Conservation (phyloP, 2,113 vertebrate species). For the Microcebus ravelobensis region DNA sequence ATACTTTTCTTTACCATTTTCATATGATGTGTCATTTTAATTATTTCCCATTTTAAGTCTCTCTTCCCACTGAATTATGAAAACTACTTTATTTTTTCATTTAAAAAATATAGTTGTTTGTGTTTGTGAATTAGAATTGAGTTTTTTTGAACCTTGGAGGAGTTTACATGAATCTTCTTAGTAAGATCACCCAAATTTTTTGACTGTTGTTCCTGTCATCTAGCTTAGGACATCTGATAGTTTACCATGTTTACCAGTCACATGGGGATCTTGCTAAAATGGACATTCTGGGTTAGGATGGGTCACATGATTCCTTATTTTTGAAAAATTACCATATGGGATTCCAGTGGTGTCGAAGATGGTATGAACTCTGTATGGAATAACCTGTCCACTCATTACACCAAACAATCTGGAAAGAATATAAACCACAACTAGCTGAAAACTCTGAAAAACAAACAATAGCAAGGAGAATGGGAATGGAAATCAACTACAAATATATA, state of each 20-base stretch:
- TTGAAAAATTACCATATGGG: neutral
- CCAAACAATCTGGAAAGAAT: neutral
- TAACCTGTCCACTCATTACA: neutral
- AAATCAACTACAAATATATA: neutral
- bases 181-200: neutral
- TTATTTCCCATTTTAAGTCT: neutral
- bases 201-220: neutral
- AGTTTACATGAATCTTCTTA: neutral
- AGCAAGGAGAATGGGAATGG: neutral
- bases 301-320: neutral
- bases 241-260: neutral
- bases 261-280: neutral
- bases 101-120: neutral
- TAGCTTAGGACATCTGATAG: neutral
- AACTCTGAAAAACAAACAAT: neutral
- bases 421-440: neutral
- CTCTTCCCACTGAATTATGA: neutral
- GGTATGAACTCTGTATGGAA: neutral
- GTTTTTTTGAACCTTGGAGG: neutral
- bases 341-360: neutral
- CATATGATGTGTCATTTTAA: neutral
- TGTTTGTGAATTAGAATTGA: neutral
- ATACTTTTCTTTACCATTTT: constrained; percentile 28
- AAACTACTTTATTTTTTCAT: neutral
- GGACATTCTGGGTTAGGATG: neutral